Evolutionary conservation across 2,797 vertebrate genomes (phyloP), one percentile per base, ranked within the genome.

Genomic region (Hoplostethus atlanticus): DNA sequence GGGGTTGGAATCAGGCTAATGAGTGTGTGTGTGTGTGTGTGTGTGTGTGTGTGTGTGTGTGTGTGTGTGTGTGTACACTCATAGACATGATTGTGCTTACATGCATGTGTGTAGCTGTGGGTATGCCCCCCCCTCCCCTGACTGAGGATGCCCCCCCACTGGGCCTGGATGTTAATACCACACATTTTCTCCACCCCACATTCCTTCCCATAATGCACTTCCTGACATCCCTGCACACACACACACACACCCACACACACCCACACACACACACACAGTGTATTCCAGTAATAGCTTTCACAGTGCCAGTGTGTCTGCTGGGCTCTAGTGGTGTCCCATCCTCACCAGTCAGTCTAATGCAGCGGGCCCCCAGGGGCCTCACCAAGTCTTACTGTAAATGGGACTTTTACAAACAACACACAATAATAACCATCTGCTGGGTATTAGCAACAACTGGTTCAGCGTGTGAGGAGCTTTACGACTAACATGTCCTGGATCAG

Each of bases 141-240:
- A 66, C 47, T 59, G 9, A 44, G 66, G 44, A 36, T 31, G 2
- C 4, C 50, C 76, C 16, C 75, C 75, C 40, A 55, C 71, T 38
- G 13, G 25, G 70, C 54, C 52, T 72, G 31, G 47, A 78, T 67
- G 62, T 76, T 68, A 82, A 90, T 86, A 68, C 79, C 84, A 61
- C 69, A 80, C 72, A 87, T 82, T 86, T 76, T 81, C 73, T 76
- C 59, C 79, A 53, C 62, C 70, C 64, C 76, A 86, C 84, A 62
- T 78, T 84, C 69, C 79, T 67, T 62, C 76, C 72, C 70, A 86
- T 71, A 75, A 80, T 83, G 84, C 61, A 96, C 65, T 84, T 86
- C 83, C 76, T 81, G 76, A 64, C 58, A 73, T 16, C 38, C 53
- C 34, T 59, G 57, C 0, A 47, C 36, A 31, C 52, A 3, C 1